Evolutionary conservation across 2,113 vertebrate species (phyloP).

Genomic region (Corythornis vintsioides): DNA sequence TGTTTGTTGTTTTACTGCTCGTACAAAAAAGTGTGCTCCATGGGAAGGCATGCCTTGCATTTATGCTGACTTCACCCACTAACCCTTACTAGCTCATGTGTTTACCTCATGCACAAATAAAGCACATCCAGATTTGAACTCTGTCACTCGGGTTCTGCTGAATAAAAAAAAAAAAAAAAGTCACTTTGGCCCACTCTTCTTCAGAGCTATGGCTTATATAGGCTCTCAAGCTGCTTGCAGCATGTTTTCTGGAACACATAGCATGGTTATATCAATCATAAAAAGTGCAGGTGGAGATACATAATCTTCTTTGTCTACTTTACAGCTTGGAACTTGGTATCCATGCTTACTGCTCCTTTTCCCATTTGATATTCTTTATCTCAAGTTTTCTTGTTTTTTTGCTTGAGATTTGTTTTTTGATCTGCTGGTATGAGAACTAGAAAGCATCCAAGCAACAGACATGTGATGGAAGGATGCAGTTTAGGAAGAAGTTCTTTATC

Average conservation of each 20-base stretch:
- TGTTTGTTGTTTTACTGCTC: conserved; percentile 59
- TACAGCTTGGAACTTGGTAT: not conserved
- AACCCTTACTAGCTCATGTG: conserved; percentile 53
- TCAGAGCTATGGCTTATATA: not conserved
- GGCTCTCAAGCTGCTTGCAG: not conserved
- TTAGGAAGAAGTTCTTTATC: no score
- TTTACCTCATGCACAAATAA: conserved; percentile 42
- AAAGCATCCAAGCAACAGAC: not conserved
- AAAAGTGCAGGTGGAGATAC: not conserved
- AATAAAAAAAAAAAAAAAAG: not conserved
- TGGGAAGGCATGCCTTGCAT: conserved; percentile 62
- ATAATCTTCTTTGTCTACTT: not conserved
- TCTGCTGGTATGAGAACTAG: not conserved
- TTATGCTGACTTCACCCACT: conserved; percentile 54
- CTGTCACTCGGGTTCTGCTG: conserved; percentile 35
- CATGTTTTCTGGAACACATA: not conserved
- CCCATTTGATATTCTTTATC: not conserved
- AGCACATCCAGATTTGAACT: conserved; percentile 66
- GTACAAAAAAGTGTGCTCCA: not conserved
- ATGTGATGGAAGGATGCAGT: not conserved
- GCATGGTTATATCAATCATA: not conserved
- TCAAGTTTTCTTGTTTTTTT: not conserved
- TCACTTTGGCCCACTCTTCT: not conserved
- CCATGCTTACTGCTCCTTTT: not conserved
- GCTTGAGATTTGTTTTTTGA: not conserved